Percentiles rank a stretch among this genome's conserved stretches.
phyloP scores from a whole-genome alignment of 1,140 invertebrate species.

The Nasonia longicornis region DNA sequence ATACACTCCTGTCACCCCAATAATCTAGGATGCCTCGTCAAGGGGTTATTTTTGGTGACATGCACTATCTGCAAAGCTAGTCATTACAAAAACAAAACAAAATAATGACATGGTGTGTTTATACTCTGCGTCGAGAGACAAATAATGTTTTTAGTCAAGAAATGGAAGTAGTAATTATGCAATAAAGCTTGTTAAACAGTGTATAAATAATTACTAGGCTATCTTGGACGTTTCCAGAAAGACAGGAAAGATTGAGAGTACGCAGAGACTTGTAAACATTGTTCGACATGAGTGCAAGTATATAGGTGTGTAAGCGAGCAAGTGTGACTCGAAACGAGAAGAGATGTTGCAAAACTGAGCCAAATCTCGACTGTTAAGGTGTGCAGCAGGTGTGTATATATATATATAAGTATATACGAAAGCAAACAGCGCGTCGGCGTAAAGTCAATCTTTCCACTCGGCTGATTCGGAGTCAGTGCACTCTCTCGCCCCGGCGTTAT shows the following conservation, averaged over 20 bases:
- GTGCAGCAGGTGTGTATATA: no score
- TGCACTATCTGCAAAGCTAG: constrained; percentile 61
- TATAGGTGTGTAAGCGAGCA: no score
- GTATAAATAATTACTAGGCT: background rate
- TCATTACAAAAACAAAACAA: constrained; percentile 46
- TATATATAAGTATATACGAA: background rate
- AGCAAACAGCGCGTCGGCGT: background rate
- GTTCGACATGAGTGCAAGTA: background rate
- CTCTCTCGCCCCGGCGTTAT: background rate
- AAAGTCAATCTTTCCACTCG: constrained; percentile 1
- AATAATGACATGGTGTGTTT: constrained; percentile 29
- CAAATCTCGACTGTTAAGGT: no score
- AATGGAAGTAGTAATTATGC: background rate
- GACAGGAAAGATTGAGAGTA: background rate
- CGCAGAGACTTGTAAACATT: background rate
- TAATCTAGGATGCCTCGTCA: constrained; percentile 46
- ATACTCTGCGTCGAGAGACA: background rate
- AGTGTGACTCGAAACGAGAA: no score
- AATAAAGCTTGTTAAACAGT: background rate
- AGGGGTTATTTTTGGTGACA: constrained; percentile 48
- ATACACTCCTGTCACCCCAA: constrained; percentile 47
- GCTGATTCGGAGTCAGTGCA: constrained; percentile 8
- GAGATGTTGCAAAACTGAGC: no score
- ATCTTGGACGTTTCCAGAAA: background rate
- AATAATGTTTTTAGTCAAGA: background rate